phyloP scores from a whole-genome alignment of 2,888 invertebrate species.

The Dendrolimus houi region DNA sequence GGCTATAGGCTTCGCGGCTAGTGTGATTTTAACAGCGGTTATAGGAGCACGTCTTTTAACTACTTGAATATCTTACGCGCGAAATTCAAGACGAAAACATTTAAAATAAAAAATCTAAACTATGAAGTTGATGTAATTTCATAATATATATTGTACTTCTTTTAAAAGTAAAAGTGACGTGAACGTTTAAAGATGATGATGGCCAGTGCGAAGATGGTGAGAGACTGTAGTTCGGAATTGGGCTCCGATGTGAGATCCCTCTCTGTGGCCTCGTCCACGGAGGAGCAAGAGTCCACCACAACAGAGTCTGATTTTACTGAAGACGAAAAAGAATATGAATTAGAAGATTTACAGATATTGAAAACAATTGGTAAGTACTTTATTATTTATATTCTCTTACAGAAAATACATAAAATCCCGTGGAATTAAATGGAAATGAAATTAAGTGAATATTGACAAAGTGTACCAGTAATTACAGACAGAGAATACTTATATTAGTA shows the following conservation, averaged over 20 bases:
- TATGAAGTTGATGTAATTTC: neutral
- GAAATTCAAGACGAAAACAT: neutral
- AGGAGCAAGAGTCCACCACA: conserved; percentile 72
- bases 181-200: conserved; percentile 54
- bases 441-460: no score
- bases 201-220: conserved; percentile 72
- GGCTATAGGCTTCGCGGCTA: conserved; percentile 17
- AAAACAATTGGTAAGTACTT: conserved; percentile 89
- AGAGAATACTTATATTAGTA: no score
- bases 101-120: neutral
- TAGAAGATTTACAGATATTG: conserved; percentile 90
- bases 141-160: neutral
- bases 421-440: no score
- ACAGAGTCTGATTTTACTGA: conserved; percentile 76
- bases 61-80: conserved; percentile 30
- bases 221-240: conserved; percentile 71
- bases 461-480: no score
- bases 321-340: conserved; percentile 79
- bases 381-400: no score
- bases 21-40: conserved; percentile 41
- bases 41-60: conserved; percentile 35
- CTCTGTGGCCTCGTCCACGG: conserved; percentile 71
- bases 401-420: no score
- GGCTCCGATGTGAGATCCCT: conserved; percentile 67
- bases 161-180: conserved; percentile 4